These are phyloP conservation scores for Gymnoscelis rufifasciata DNA, from an alignment of 2,888 invertebrate genomes.

Conservation along the genomic window DNA sequence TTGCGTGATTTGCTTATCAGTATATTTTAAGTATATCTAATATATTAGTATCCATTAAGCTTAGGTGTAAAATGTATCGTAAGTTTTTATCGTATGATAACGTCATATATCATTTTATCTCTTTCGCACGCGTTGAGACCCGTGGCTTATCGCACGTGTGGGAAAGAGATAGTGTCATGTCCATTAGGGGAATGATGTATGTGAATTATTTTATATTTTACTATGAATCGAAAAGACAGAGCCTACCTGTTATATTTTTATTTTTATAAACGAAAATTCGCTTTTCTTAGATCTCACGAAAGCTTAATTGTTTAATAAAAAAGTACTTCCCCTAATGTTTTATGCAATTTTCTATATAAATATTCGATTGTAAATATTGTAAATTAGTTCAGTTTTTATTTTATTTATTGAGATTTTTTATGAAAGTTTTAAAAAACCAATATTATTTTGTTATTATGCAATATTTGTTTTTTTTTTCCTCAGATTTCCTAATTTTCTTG, in stretches of 20 bases:
- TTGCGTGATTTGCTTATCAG: constrained; percentile 45
- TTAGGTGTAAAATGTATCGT: constrained; percentile 64
- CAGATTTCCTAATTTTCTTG: constrained; percentile 40
- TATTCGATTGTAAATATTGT: constrained; percentile 77
- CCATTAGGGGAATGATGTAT: constrained; percentile 73
- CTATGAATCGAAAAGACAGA: constrained; percentile 73
- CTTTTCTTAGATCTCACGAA: constrained; percentile 59
- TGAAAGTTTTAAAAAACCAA: constrained; percentile 52
- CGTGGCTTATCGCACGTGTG: constrained; percentile 7
- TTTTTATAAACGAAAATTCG: constrained; percentile 55
- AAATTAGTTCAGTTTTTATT: constrained; percentile 59
- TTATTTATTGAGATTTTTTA: constrained; percentile 74
- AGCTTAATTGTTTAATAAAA: constrained; percentile 34
- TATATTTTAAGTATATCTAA: constrained; percentile 72
- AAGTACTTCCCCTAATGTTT: constrained; percentile 56
- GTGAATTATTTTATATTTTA: constrained; percentile 75
- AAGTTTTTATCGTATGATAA: constrained; percentile 73
- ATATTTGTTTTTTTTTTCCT: constrained; percentile 40
- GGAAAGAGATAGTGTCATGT: constrained; percentile 47
- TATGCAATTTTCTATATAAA: constrained; percentile 63
- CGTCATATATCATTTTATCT: constrained; percentile 53
- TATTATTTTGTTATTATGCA: constrained; percentile 65
- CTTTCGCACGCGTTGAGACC: constrained; percentile 37
- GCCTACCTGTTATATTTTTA: constrained; percentile 57
- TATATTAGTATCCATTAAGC: constrained; percentile 74